Conservation (phyloP, 2,113 vertebrate genomes). For the Lophius piscatorius region DNA sequence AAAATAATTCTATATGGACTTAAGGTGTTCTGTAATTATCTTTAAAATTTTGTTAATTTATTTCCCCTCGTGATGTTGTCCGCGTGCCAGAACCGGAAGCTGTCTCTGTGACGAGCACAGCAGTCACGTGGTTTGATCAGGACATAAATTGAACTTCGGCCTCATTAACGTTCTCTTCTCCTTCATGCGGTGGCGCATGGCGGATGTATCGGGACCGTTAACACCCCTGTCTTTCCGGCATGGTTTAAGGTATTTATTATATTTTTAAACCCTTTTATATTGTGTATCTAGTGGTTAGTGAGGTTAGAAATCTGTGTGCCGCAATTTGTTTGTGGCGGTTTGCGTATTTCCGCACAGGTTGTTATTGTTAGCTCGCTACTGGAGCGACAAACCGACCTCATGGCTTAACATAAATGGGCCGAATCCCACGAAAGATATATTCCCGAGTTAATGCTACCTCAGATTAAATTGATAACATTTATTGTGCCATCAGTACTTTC, state of each 20-base stretch:
- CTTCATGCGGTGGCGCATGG: neutral
- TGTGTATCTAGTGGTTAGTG: no score
- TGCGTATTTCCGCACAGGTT: neutral
- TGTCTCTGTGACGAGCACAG: neutral
- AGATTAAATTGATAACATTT: no score
- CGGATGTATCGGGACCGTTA: rapidly evolving
- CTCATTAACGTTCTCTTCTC: constrained; percentile 5
- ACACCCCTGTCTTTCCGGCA: neutral
- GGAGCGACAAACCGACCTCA: constrained; percentile 25
- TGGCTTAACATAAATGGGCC: constrained; percentile 12
- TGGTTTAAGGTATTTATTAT: neutral
- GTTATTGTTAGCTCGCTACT: constrained; percentile 5
- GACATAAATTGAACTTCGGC: constrained; percentile 60
- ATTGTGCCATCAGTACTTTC: no score
- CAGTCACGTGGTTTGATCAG: constrained; percentile 76
- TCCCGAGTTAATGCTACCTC: no score
- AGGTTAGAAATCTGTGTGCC: no score
- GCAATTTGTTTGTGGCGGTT: no score
- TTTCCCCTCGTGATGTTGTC: no score
- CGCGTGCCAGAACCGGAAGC: constrained; percentile 59
- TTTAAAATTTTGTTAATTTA: no score
- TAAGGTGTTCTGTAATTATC: no score
- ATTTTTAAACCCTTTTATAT: no score
- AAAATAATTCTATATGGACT: no score
- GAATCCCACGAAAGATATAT: no score